These are phyloP conservation scores for Oreochromis tanganicae DNA, from an alignment of 2,113 vertebrate species.

Conservation along the genomic window DNA sequence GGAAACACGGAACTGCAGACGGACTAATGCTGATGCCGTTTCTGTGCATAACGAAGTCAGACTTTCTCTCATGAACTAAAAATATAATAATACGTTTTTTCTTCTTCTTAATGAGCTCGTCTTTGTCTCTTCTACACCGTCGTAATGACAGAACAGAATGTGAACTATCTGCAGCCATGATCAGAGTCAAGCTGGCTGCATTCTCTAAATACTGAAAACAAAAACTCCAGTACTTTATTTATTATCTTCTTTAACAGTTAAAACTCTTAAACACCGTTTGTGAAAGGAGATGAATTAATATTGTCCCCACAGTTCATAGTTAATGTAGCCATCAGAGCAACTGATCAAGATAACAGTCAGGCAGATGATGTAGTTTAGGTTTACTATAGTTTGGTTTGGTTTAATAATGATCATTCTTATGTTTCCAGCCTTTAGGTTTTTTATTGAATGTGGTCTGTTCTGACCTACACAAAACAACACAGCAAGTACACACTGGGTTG, in stretches of 20 bases:
- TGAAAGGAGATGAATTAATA: too few species aligned
- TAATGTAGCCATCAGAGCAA: too few species aligned
- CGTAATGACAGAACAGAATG: rapidly evolving
- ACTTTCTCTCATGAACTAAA: rapidly evolving
- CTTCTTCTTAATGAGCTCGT: rapidly evolving
- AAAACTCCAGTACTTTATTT: rapidly evolving
- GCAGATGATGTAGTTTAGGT: too few species aligned
- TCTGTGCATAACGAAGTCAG: rapidly evolving
- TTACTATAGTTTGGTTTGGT: rapidly evolving
- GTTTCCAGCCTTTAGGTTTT: too few species aligned
- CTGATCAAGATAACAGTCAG: too few species aligned
- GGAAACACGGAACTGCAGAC: rapidly evolving
- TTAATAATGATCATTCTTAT: too few species aligned
- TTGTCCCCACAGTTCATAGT: too few species aligned
- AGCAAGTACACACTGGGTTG: too few species aligned
- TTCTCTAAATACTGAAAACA: rapidly evolving
- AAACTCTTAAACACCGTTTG: too few species aligned
- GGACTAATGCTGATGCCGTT: rapidly evolving
- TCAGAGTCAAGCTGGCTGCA: rapidly evolving
- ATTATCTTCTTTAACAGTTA: not conserved
- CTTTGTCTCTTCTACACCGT: rapidly evolving
- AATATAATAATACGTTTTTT: not conserved
- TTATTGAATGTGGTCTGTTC: too few species aligned
- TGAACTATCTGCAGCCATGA: rapidly evolving
- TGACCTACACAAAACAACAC: too few species aligned